Percentiles rank a stretch among this genome's conserved stretches.
phyloP scores from a whole-genome alignment of 2,888 invertebrate genomes.

The Rapana venosa region DNA sequence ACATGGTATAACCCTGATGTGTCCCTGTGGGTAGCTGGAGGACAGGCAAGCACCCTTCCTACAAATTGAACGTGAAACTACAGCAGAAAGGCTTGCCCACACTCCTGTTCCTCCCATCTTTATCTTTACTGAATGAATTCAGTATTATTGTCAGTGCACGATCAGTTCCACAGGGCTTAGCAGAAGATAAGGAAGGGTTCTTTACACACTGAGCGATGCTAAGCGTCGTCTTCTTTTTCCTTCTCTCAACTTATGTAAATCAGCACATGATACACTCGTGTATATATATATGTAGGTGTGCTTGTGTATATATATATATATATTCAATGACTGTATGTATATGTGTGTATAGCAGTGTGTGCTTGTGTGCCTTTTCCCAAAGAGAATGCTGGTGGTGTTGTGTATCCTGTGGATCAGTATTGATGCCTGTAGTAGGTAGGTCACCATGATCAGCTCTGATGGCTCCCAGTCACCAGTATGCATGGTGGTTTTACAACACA shows the following conservation, averaged over 20 bases:
- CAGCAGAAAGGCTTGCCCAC: too few relatives aligned
- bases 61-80: too few relatives aligned
- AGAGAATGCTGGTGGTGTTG: background rate
- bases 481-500: background rate
- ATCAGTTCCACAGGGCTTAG: too few relatives aligned
- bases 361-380: conserved; percentile 10
- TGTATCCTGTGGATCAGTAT: background rate
- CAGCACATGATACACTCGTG: background rate
- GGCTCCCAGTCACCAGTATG: background rate
- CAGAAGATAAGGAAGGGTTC: too few relatives aligned
- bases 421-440: background rate
- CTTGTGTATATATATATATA: background rate
- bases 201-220: too few relatives aligned
- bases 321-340: background rate
- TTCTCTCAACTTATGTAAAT: background rate
- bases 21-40: too few relatives aligned
- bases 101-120: too few relatives aligned
- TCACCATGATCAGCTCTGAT: background rate
- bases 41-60: too few relatives aligned
- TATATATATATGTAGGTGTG: background rate
- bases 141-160: too few relatives aligned
- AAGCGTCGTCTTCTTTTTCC: too few relatives aligned
- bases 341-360: background rate
- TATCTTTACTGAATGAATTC: too few relatives aligned
- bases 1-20: too few relatives aligned